Evolutionary conservation across 2,888 invertebrate species (phyloP).

Genomic region (Oscheius sp.): DNA sequence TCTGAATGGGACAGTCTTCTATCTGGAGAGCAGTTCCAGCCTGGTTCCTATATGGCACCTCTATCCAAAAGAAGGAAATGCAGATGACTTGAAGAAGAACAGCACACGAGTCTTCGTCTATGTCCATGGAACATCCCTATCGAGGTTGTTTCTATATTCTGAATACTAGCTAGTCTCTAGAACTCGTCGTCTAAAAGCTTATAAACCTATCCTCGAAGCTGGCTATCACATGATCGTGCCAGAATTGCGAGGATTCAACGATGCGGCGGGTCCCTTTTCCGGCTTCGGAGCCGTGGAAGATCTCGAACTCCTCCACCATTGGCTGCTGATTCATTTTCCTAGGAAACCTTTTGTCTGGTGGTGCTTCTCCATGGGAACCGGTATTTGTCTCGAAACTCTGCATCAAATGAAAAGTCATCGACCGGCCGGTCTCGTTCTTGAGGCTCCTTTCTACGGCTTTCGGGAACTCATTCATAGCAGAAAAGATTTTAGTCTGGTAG

Average conservation of each 20-base stretch:
- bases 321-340: not conserved
- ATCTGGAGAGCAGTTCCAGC: not conserved
- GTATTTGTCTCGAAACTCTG: not conserved
- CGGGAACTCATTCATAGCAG: not conserved
- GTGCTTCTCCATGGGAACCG: conserved; percentile 11
- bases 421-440: conserved; percentile 17
- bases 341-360: conserved; percentile 11
- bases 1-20: conserved; percentile 5
- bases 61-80: not conserved
- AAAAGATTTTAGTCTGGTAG: not conserved
- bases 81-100: not conserved
- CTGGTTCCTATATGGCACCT: conserved; percentile 12
- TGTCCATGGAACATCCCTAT: not conserved
- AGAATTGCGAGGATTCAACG: conserved; percentile 10
- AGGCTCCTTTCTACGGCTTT: conserved; percentile 5
- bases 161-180: not conserved
- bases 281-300: not conserved
- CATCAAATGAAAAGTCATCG: not conserved
- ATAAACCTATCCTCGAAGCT: not conserved
- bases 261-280: not conserved
- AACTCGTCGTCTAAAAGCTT: not conserved
- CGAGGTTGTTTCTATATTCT: not conserved
- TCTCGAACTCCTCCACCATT: not conserved
- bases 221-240: conserved; percentile 18
- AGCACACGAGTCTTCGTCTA: not conserved